Evolutionary conservation across 2,113 vertebrate genomes (phyloP).

Genomic region (Colinus virginianus): DNA sequence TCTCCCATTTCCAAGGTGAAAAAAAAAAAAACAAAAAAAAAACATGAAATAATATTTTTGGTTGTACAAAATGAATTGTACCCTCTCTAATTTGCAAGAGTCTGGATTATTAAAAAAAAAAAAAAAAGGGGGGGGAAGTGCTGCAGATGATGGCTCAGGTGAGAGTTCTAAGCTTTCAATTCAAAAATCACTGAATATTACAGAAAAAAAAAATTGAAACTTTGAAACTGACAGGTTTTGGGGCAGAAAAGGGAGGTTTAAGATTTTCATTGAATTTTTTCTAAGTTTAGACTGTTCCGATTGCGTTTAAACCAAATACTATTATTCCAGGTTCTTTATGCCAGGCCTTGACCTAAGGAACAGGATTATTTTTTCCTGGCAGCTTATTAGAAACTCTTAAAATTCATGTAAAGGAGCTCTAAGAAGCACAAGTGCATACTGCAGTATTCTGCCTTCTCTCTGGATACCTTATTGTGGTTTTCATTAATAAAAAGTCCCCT

Average conservation of each 20-base stretch:
- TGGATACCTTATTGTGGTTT: constrained; percentile 38
- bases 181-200: constrained; percentile 6
- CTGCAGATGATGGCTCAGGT: background rate
- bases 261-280: background rate
- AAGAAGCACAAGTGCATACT: background rate
- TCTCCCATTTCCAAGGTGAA: background rate
- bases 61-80: background rate
- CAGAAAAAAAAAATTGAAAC: background rate
- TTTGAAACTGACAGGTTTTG: background rate
- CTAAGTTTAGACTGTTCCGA: background rate
- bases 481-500: constrained; percentile 27
- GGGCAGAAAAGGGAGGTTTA: accelerated
- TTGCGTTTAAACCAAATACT: background rate
- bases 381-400: constrained; percentile 47
- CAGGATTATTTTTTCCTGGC: background rate
- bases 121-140: background rate
- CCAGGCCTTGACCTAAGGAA: constrained; percentile 35
- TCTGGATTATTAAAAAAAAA: background rate
- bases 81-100: background rate
- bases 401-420: constrained; percentile 45
- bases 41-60: background rate
- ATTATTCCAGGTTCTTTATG: background rate
- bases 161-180: background rate
- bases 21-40: background rate
- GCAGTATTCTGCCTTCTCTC: constrained; percentile 11